Conservation (phyloP, 2,797 vertebrate species). For the Coracias cyanogaster region DNA sequence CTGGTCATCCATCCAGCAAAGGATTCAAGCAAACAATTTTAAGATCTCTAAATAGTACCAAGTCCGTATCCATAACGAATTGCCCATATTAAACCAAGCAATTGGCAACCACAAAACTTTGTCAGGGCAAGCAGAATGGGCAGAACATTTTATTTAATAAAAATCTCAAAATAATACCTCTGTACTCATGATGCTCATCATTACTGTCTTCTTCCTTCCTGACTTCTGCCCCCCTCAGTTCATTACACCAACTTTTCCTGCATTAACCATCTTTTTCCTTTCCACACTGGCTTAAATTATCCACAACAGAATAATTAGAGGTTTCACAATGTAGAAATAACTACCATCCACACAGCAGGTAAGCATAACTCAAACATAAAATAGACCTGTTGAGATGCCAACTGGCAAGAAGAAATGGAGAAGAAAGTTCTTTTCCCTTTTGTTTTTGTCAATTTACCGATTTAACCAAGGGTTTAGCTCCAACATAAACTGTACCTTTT, state of each 20-base stretch:
- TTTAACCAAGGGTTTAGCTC: not conserved
- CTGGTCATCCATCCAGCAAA: not conserved
- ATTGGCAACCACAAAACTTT: not conserved
- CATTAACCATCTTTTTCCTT: not conserved
- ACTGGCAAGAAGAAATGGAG: conserved; percentile 7
- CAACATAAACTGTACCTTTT: conserved; percentile 30
- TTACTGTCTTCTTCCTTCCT: not conserved
- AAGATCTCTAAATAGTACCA: not conserved
- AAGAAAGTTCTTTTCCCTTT: not conserved
- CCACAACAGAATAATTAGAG: conserved; percentile 16
- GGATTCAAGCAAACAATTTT: not conserved
- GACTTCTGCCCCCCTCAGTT: not conserved
- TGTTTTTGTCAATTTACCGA: conserved; percentile 20
- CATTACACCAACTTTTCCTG: not conserved
- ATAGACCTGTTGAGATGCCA: not conserved
- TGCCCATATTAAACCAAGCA: not conserved
- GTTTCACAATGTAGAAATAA: not conserved
- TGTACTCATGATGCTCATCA: not conserved
- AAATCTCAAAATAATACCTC: not conserved
- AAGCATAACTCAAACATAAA: conserved; percentile 14
- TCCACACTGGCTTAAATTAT: not conserved
- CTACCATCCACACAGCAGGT: not conserved
- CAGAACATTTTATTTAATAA: not conserved
- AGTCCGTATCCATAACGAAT: not conserved
- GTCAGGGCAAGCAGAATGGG: not conserved